Percentiles rank a stretch among this genome's conserved stretches.
These are phyloP conservation scores for Indicator maculatus DNA, from an alignment of 2,113 vertebrate species.

Conservation along the genomic window DNA sequence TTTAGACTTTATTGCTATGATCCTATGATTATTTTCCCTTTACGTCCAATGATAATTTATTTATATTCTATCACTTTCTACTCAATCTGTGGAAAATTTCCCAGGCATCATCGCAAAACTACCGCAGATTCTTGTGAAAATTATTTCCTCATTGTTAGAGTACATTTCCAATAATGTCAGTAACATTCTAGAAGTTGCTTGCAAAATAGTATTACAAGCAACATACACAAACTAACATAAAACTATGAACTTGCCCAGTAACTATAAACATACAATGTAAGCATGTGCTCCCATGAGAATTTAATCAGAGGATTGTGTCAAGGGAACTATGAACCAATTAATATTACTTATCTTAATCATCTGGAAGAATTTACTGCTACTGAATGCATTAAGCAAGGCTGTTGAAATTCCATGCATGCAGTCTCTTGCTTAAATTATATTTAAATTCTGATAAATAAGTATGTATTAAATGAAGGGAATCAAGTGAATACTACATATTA, in stretches of 20 bases:
- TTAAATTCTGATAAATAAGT: background rate
- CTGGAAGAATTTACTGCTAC: background rate
- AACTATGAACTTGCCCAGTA: background rate
- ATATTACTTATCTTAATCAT: background rate
- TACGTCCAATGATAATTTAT: too few species aligned
- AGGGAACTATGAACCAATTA: background rate
- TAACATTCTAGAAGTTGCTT: background rate
- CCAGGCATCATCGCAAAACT: too few species aligned
- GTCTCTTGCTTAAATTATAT: background rate
- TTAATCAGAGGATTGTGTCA: background rate
- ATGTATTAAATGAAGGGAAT: background rate
- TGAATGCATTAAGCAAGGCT: background rate
- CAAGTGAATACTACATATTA: background rate
- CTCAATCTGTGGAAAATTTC: too few species aligned
- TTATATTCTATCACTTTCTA: too few species aligned
- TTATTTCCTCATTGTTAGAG: background rate
- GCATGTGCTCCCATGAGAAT: background rate
- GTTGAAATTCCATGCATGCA: background rate
- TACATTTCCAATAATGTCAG: background rate
- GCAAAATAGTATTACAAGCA: background rate
- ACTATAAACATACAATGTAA: background rate
- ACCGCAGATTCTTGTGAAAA: background rate
- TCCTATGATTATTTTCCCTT: too few species aligned
- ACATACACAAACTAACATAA: background rate
- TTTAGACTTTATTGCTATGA: too few species aligned